These are phyloP conservation scores for Melitaea athalia DNA, from an alignment of 2,888 invertebrate species.

Conservation along the genomic window DNA sequence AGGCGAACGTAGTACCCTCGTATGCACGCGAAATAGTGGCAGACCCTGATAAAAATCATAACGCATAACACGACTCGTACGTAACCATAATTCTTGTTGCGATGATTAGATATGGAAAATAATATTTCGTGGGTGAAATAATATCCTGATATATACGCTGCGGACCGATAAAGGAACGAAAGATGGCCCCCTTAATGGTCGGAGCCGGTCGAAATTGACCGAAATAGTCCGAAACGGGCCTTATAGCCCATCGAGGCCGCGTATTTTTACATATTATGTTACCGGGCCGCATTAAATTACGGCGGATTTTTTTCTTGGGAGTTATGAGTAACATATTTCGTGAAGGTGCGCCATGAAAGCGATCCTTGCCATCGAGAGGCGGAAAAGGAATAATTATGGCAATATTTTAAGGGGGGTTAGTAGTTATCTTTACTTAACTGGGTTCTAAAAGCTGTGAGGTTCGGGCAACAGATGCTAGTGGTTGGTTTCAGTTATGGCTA, in stretches of 20 bases:
- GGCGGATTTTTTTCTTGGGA: slow-evolving; percentile 62
- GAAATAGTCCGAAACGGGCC: slow-evolving; percentile 61
- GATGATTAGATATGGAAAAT: slow-evolving; percentile 76
- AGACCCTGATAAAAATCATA: slow-evolving; percentile 45
- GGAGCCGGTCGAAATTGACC: slow-evolving; percentile 63
- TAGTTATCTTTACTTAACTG: slow-evolving; percentile 30
- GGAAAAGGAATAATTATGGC: slow-evolving; percentile 64
- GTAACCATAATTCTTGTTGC: slow-evolving; percentile 67
- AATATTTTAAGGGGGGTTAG: slow-evolving; percentile 37
- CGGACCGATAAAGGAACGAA: slow-evolving; percentile 69
- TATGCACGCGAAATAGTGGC: slow-evolving; percentile 31
- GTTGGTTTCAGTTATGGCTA: slow-evolving; percentile 22
- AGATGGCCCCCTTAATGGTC: slow-evolving; percentile 69
- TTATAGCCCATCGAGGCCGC: slow-evolving; percentile 54
- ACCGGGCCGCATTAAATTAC: slow-evolving; percentile 73
- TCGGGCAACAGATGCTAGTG: slow-evolving; percentile 23
- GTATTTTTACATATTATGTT: slow-evolving; percentile 78
- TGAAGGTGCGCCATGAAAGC: slow-evolving; percentile 64
- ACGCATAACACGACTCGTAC: slow-evolving; percentile 59
- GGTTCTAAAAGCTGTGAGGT: slow-evolving; percentile 28
- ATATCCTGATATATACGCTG: slow-evolving; percentile 74
- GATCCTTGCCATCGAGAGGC: slow-evolving; percentile 63
- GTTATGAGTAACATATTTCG: slow-evolving; percentile 77
- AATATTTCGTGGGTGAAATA: slow-evolving; percentile 68
- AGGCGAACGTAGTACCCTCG: slow-evolving; percentile 20